A percentile compares a stretch with the other conserved stretches of the same genome.
Evolutionary conservation across 2,797 vertebrate genomes (phyloP).

Genomic region (Eurystomus glaucurus): DNA sequence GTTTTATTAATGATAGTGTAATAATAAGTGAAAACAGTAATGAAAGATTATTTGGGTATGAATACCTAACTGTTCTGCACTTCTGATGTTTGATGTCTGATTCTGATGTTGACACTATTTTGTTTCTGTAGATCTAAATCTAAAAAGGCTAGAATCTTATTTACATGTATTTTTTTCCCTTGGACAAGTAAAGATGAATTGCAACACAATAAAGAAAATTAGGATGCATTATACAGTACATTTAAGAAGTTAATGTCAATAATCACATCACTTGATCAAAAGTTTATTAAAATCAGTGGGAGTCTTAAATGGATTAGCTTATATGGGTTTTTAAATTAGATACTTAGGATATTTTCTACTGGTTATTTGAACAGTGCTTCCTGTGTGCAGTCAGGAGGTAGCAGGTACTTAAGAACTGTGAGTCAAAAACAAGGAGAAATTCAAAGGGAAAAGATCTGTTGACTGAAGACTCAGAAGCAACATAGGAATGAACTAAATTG

Average conservation of each 20-base stretch:
- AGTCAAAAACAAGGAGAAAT: neutral
- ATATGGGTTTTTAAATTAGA: neutral
- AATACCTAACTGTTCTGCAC: neutral
- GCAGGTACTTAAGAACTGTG: neutral
- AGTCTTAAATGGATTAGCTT: slow-evolving; percentile 5
- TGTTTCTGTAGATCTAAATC: neutral
- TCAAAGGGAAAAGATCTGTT: neutral
- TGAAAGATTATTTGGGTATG: neutral
- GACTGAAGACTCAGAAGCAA: neutral
- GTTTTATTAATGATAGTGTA: neutral
- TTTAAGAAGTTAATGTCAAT: slow-evolving; percentile 56
- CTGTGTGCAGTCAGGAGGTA: neutral
- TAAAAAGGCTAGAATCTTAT: neutral
- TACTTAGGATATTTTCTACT: neutral
- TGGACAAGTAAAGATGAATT: neutral
- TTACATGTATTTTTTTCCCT: neutral
- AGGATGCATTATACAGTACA: neutral
- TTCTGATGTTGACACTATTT: neutral
- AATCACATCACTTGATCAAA: slow-evolving; percentile 17
- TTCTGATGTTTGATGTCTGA: neutral
- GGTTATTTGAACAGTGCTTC: neutral
- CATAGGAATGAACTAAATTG: neutral
- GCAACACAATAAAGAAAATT: slow-evolving; percentile 23
- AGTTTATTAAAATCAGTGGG: slow-evolving; percentile 24
- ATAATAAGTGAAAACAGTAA: neutral